Evolutionary conservation across 2,888 invertebrate species (phyloP).

Genomic region (Nephrotoma guestfalica): DNA sequence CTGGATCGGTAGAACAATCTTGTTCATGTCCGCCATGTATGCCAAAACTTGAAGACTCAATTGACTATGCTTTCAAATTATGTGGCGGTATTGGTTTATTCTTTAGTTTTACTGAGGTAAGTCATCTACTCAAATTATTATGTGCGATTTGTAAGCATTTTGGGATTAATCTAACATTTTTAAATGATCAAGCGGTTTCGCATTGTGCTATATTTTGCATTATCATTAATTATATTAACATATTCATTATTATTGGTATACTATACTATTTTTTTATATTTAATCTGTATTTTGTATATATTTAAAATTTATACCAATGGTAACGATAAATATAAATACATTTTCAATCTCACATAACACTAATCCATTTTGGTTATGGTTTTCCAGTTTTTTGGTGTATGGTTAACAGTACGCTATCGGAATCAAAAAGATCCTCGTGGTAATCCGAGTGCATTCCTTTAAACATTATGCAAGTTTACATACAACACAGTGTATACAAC

Average conservation of each 20-base stretch:
- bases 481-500: background rate
- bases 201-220: background rate
- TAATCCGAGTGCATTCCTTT: slow-evolving; percentile 94
- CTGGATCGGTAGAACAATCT: slow-evolving; percentile 16
- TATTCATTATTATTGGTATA: background rate
- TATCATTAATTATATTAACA: too few species aligned
- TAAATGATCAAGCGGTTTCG: background rate
- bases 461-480: slow-evolving; percentile 29
- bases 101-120: slow-evolving; percentile 95
- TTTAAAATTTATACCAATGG: background rate
- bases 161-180: background rate
- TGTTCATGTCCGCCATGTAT: slow-evolving; percentile 63
- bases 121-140: slow-evolving; percentile 13
- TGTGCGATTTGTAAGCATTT: background rate
- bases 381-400: slow-evolving; percentile 78
- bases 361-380: slow-evolving; percentile 13
- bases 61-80: slow-evolving; percentile 74
- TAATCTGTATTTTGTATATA: background rate
- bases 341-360: background rate
- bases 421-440: slow-evolving; percentile 97
- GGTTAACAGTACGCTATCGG: slow-evolving; percentile 86
- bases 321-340: background rate
- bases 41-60: slow-evolving; percentile 55
- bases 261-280: background rate
- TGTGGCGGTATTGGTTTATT: slow-evolving; percentile 89